Base-by-base conservation (phyloP, 2,888 invertebrate genomes). In the Sphaerophoria rueppellii region DNA sequence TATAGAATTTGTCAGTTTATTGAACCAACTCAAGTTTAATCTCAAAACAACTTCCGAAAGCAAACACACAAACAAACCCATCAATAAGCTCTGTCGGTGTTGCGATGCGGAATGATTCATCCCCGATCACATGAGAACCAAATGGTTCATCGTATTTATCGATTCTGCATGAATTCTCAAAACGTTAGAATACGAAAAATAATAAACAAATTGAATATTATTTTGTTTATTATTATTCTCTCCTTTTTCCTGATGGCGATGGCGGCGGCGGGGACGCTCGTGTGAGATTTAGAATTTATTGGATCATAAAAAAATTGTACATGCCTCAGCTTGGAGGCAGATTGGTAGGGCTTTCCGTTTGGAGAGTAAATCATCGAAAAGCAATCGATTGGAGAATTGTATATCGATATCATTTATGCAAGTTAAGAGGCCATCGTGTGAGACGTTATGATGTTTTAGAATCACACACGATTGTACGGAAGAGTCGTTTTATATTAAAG, bases 261-360 rank as follows among this genome's bases (percentile, higher is more conserved):
- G 24, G 24, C 1, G 24, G 24, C n/a, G n/a, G n/a, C n/a, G n/a
- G n/a, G n/a, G n/a, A n/a, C n/a, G n/a, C 24, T 24, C 24, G 24
- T 40, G 6, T 60, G 54, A 34, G 80, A 52, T 69, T 63, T 69
- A 34, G 74, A 70, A 75, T 75, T 75, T 81, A 81, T 75, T 50
- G 70, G 63, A 69, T 80, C 57, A 50, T 61, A 70, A 74, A 24
- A 24, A 63, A 35, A 46, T 48, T 40, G 43, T 60, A 63, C 37
- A 63, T 50, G 52, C 43, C 24, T 24, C 35, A 67, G 12, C 60
- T 60, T 32, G 12, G 6, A 7, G 63, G 11, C 69, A 74, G 57
- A 40, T 24, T 75, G 80, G 34, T 46, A 11, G n/a, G 14, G 9
- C n/a, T 35, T 35, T 48, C 6, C 50, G 35, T 50, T n/a, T 37